phyloP scores from a whole-genome alignment of 2,888 invertebrate genomes.

The Chorisops tibialis region DNA sequence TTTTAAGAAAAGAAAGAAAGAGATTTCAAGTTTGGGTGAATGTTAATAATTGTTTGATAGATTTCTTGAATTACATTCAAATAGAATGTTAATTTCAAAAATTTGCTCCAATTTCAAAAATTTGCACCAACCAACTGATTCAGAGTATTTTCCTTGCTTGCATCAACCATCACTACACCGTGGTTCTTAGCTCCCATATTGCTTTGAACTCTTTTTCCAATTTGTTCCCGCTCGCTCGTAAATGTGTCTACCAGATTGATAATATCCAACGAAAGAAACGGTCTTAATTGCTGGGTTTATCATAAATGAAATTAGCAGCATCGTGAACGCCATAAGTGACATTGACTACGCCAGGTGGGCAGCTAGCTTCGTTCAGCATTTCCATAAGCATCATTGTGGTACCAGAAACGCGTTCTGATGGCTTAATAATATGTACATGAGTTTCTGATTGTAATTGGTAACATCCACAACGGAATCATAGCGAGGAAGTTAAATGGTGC shows the following conservation, averaged over 20 bases:
- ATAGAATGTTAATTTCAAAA: no score
- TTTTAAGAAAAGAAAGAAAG: no score
- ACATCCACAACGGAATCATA: slow-evolving; percentile 99
- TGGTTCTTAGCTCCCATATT: slow-evolving; percentile 99
- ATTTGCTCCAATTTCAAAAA: no score
- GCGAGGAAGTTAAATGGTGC: slow-evolving; percentile 99
- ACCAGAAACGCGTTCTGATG: slow-evolving; percentile 97
- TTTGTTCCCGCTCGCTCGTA: slow-evolving; percentile 86
- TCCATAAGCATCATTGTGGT: slow-evolving; percentile 94
- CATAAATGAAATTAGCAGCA: slow-evolving; percentile 96
- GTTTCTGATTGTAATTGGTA: slow-evolving; percentile 82
- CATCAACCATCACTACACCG: slow-evolving; percentile 94
- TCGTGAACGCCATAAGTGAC: slow-evolving; percentile 94
- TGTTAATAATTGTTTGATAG: no score
- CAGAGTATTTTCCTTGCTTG: slow-evolving; percentile 93
- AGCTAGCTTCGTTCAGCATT: slow-evolving; percentile 87
- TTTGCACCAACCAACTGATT: slow-evolving; percentile 92
- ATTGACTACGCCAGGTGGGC: slow-evolving; percentile 94
- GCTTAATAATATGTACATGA: slow-evolving; percentile 89
- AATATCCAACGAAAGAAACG: slow-evolving; percentile 97
- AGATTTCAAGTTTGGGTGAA: no score
- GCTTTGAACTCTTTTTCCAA: slow-evolving; percentile 94
- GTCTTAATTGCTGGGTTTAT: slow-evolving; percentile 92
- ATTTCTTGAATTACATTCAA: no score
- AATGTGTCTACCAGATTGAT: slow-evolving; percentile 92